These are phyloP conservation scores for Ceyx margarethae DNA, from an alignment of 2,113 vertebrate genomes.

Conservation along the genomic window DNA sequence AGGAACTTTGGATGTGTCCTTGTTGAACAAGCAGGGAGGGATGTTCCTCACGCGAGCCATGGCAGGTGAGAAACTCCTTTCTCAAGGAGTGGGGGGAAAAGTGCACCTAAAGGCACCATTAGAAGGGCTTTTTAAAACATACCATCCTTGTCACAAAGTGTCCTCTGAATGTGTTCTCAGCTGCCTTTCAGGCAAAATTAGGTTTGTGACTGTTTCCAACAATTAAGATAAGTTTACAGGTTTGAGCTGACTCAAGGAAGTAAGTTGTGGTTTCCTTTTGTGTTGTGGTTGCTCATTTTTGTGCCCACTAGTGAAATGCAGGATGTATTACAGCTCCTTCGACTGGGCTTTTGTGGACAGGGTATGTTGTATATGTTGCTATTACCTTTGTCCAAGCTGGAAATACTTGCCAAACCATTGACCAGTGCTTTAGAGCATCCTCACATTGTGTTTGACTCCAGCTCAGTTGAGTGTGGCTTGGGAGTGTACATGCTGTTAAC, in stretches of 20 bases:
- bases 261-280: not conserved
- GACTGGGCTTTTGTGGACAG: not conserved
- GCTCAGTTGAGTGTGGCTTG: not conserved
- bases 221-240: not conserved
- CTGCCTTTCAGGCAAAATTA: not conserved
- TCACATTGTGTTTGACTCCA: not conserved
- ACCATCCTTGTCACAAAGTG: not conserved
- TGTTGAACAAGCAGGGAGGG: slow-evolving; percentile 95
- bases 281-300: not conserved
- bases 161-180: not conserved
- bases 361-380: not conserved
- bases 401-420: not conserved
- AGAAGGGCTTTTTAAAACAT: not conserved
- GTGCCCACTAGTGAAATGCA: not conserved
- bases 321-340: not conserved
- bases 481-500: accelerated
- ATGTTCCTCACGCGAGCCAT: slow-evolving; percentile 98
- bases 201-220: not conserved
- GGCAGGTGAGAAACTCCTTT: slow-evolving; percentile 83
- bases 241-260: not conserved
- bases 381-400: not conserved
- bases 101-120: accelerated
- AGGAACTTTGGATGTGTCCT: slow-evolving; percentile 93
- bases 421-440: not conserved
- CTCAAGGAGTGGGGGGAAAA: not conserved